phyloP scores from a whole-genome alignment of 37 sponge, comb jelly and placozoan species.

The Dysidea cf. avara region DNA sequence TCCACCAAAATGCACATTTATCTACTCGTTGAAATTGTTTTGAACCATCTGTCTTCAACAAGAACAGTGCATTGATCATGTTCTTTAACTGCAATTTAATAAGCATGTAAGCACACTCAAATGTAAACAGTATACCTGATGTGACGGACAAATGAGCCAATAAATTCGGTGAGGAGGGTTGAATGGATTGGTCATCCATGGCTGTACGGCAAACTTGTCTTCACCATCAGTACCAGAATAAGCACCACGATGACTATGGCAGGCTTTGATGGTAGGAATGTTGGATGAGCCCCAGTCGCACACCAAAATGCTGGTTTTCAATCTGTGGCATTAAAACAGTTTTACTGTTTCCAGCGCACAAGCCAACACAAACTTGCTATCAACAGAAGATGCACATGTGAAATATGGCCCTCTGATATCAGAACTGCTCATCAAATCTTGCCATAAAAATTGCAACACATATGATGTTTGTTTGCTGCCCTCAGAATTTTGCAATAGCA shows the following conservation, averaged over 20 bases:
- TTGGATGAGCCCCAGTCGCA: slow-evolving; percentile 10
- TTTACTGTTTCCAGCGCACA: too few relatives aligned
- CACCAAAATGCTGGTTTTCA: not conserved
- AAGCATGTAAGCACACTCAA: too few relatives aligned
- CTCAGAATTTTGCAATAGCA: not conserved
- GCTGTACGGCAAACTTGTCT: not conserved
- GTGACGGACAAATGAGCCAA: slow-evolving; percentile 9
- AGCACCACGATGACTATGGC: not conserved
- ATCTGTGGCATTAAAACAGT: too few relatives aligned
- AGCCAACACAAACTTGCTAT: too few relatives aligned
- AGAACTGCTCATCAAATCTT: slow-evolving; percentile 26
- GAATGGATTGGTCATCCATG: slow-evolving; percentile 2
- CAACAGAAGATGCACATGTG: too few relatives aligned
- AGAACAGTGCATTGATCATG: slow-evolving; percentile 14
- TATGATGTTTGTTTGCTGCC: slow-evolving; percentile 35
- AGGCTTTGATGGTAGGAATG: not conserved
- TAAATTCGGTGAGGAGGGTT: not conserved
- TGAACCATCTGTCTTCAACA: not conserved
- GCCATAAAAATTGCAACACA: slow-evolving; percentile 42
- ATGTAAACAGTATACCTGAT: slow-evolving; percentile 4
- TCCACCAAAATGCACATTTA: not conserved
- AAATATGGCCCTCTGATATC: slow-evolving; percentile 45
- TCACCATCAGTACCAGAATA: not conserved
- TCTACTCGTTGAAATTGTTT: not conserved
- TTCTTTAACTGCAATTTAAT: slow-evolving; percentile 15